Base-by-base conservation (phyloP, 2,797 vertebrate species). In the Myiotriccus ornatus region DNA sequence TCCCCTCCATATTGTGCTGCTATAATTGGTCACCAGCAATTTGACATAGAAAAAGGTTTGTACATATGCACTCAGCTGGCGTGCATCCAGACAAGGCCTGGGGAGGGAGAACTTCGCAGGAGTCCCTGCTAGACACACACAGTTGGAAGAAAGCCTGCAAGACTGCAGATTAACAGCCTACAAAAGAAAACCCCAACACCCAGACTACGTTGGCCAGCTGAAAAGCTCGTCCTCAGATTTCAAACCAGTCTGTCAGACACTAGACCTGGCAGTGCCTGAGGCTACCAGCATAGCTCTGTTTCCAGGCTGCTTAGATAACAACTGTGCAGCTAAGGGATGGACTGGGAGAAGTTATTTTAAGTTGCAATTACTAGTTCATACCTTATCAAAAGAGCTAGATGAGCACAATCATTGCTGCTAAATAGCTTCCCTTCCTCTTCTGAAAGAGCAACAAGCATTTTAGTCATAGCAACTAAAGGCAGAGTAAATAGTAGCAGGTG, bases 341-440 rank as follows among this genome's bases (percentile, higher is more conserved):
- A 46, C 79, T 15, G 24, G 25, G 47, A 85, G 55, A 90, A 92
- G 82, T 69, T 94, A 95, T 91, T 91, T 94, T 93, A 70, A 92
- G 70, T 84, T 76, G 37, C 65, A 94, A 84, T 81, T 86, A 80
- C 27, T 27, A 79, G 73, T 32, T 90, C 24, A 2, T 76, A 86
- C n/a, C 25, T 95, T 94, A 94, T 88, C 89, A 81, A 41, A 69
- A 87, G 64, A 49, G 62, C 47, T 56, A n/a, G 79, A 93, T 82
- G 91, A 3, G 0, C 73, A 75, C 47, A 64, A 30, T 53, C 10
- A 0, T 32, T 70, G 59, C 56, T 57, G 92, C 59, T 84, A 83
- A 89, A 89, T 28, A 83, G 69, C 80, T 94, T 86, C 76, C 50
- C 79, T 64, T 85, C 69, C 82, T 88, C 83, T 89, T 81, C 41